Evolutionary conservation across 2,797 vertebrate species (phyloP).

Genomic region (Sebastes vulpes): DNA sequence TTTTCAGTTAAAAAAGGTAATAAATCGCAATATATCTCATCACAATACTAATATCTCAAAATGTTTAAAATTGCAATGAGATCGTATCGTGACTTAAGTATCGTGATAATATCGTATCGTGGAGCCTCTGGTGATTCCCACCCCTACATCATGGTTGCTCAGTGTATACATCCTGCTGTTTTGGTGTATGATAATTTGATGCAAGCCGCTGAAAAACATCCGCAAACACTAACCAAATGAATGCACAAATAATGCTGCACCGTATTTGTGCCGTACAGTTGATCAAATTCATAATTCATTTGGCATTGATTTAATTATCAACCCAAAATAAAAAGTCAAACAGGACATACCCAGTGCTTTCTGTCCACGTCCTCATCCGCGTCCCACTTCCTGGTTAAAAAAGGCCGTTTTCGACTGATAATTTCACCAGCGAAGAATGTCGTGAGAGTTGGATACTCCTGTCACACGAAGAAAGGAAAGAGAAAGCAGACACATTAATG

Average conservation of each 20-base stretch:
- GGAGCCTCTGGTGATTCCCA: too few species aligned
- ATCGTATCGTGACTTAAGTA: too few species aligned
- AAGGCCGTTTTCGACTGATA: conserved; percentile 95
- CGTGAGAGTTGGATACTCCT: conserved; percentile 97
- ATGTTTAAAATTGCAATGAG: too few species aligned
- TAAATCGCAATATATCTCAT: too few species aligned
- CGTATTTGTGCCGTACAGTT: not conserved
- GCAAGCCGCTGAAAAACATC: not conserved
- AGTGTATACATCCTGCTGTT: not conserved
- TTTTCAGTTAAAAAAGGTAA: too few species aligned
- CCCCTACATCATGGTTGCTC: not conserved
- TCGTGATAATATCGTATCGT: too few species aligned
- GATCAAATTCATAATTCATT: not conserved
- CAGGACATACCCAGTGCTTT: conserved; percentile 94
- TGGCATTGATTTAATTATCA: not conserved
- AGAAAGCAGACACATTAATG: not conserved
- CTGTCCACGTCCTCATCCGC: conserved; percentile 98
- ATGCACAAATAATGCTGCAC: not conserved
- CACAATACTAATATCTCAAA: too few species aligned
- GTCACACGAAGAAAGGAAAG: not conserved
- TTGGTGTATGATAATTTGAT: not conserved
- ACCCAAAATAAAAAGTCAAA: conserved; percentile 41
- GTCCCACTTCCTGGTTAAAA: conserved; percentile 98
- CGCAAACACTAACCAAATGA: not conserved
- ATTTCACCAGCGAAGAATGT: conserved; percentile 99